A percentile compares a stretch with the other conserved stretches of the same genome.
Conservation (phyloP, 2,888 invertebrate species). For the Lasioglossum calceatum region DNA sequence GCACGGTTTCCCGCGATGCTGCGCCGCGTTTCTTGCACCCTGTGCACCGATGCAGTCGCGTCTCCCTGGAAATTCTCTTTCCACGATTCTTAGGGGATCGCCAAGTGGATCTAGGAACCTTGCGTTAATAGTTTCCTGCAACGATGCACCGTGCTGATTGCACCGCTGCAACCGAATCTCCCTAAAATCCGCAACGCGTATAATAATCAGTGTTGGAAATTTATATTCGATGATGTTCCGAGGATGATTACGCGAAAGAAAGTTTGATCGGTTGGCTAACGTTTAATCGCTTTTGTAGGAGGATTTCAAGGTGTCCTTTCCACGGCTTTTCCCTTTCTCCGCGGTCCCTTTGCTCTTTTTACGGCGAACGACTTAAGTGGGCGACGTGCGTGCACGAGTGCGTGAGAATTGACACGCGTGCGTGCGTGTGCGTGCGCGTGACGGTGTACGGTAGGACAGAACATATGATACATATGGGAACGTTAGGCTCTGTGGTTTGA, state of each 20-base stretch:
- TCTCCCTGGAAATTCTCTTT: neutral
- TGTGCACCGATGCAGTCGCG: too few relatives aligned
- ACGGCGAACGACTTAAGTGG: slow-evolving; percentile 53
- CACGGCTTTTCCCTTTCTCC: neutral
- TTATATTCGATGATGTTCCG: neutral
- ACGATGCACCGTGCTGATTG: too few relatives aligned
- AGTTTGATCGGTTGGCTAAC: neutral
- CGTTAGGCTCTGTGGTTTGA: slow-evolving; percentile 83
- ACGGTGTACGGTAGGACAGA: slow-evolving; percentile 78
- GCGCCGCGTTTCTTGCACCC: neutral
- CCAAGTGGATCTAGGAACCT: too few relatives aligned
- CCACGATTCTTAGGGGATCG: neutral
- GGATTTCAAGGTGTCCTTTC: neutral
- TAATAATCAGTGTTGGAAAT: neutral
- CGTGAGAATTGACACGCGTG: slow-evolving; percentile 71
- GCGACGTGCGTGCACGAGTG: slow-evolving; percentile 64
- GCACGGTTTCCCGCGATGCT: slow-evolving; percentile 71
- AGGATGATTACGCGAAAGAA: neutral
- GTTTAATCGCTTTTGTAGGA: neutral
- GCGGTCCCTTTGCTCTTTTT: neutral
- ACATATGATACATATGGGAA: slow-evolving; percentile 85
- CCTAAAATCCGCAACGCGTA: too few relatives aligned
- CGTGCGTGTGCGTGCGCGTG: slow-evolving; percentile 67
- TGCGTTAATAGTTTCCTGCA: too few relatives aligned
- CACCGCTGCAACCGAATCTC: too few relatives aligned